Base-by-base conservation (phyloP, 2,888 invertebrate genomes). In the Drosophila anomalipes region DNA sequence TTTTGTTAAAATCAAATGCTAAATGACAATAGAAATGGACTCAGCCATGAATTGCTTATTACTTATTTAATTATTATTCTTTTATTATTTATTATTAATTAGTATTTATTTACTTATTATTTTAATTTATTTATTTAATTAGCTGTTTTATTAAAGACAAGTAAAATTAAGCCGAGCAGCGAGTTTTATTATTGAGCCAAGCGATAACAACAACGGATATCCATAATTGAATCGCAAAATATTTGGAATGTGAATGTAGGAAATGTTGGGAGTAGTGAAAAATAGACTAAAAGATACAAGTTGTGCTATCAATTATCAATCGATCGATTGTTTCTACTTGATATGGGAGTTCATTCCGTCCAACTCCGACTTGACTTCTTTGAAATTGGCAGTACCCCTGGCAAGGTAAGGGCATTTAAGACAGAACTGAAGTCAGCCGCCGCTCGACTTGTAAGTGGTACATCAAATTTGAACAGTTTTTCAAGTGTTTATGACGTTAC, bases 381-480 rank as follows among this genome's bases (percentile, higher is more conserved):
- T 2, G 4, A 19, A 30, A 22, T 6, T 1, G 33, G 2, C 14
- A 16, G n/a, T 33, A 22, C 2, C 4, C 32, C 2, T 7, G 51
- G 28, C 19, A 7, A n/a, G n/a, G 28, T 12, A 10, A 68, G 68
- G 32, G 68, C 68, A 70, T 59, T 7, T 16, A 35, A 39, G 44
- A 7, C 73, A 39, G 59, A 63, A 59, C 65, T 67, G 69, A 58
- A 72, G 39, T 30, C 56, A 54, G 52, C 30, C 56, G 53, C 32
- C 59, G 82, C 54, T 77, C 78, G 63, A 78, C 78, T 78, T 86
- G 78, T 83, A 79, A 87, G 85, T 89, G 79, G 88, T 79, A 82
- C 85, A 90, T 79, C 75, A 87, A 81, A 87, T 85, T 77, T 75
- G 86, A 79, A 77, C 85, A 87, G 88, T 87, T 90, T 89, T 89